A percentile compares a stretch with the other conserved stretches of the same genome.
Evolutionary conservation across 2,113 vertebrate genomes (phyloP).

Genomic region (Elaphurus davidianus): DNA sequence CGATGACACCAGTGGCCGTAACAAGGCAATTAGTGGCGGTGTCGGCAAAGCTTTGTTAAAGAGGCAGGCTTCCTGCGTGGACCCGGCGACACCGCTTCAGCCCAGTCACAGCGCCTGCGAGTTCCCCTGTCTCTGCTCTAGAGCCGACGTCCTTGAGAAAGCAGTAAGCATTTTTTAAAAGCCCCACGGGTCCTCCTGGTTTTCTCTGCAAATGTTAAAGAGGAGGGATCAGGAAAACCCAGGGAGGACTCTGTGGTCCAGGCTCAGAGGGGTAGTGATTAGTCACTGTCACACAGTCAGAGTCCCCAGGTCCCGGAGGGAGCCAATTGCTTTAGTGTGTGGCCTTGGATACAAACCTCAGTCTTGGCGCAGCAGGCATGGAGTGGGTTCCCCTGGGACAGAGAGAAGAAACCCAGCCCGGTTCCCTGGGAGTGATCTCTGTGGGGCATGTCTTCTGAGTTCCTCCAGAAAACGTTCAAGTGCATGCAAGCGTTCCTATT

Average conservation of each 20-base stretch:
- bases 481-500: neutral
- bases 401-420: neutral
- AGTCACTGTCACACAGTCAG: neutral
- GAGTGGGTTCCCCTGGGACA: neutral
- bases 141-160: constrained; percentile 40
- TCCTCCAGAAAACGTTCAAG: neutral
- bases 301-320: neutral
- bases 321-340: neutral
- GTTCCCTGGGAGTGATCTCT: neutral
- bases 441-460: neutral
- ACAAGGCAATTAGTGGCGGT: constrained; percentile 84
- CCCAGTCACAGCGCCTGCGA: neutral
- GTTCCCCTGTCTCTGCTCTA: neutral
- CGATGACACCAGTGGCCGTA: constrained; percentile 80
- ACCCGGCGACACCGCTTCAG: constrained; percentile 66
- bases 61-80: constrained; percentile 74
- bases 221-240: neutral
- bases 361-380: neutral
- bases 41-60: constrained; percentile 84
- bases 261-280: constrained; percentile 44
- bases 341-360: neutral
- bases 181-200: constrained; percentile 38
- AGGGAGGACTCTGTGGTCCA: neutral
- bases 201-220: constrained; percentile 47
- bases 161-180: constrained; percentile 51